Percentiles rank a stretch among this genome's conserved stretches.
Evolutionary conservation across 2,113 vertebrate species (phyloP).

Genomic region (Psammodynastes pulverulentus): DNA sequence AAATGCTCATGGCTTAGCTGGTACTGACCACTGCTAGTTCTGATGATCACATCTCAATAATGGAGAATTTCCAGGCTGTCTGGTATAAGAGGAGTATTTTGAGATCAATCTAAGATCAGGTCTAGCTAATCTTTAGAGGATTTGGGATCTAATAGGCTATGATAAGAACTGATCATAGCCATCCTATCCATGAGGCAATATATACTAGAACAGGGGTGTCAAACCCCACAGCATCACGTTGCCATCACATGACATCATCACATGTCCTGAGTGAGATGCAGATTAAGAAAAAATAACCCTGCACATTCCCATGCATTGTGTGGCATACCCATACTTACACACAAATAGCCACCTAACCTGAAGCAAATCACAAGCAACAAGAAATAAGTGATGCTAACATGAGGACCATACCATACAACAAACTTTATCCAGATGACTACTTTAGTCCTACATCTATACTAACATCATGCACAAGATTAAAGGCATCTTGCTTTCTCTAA

Average conservation of each 20-base stretch:
- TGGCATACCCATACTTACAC: not conserved
- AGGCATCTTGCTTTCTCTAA: not conserved
- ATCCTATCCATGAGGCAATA: not conserved
- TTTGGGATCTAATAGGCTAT: not conserved
- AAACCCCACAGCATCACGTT: too few species aligned
- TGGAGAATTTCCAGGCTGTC: not conserved
- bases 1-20: not conserved
- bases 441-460: not conserved
- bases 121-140: not conserved
- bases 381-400: not conserved
- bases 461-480: not conserved
- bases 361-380: not conserved
- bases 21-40: not conserved
- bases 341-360: not conserved
- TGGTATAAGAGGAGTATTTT: not conserved
- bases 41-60: not conserved
- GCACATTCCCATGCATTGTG: not conserved
- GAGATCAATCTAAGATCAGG: not conserved
- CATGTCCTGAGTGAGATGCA: not conserved
- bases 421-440: not conserved
- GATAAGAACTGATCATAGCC: not conserved
- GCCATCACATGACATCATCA: too few species aligned
- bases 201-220: not conserved
- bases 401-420: not conserved
- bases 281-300: not conserved